Conservation (phyloP, 1,140 invertebrate genomes). For the Drosophila lowei region DNA sequence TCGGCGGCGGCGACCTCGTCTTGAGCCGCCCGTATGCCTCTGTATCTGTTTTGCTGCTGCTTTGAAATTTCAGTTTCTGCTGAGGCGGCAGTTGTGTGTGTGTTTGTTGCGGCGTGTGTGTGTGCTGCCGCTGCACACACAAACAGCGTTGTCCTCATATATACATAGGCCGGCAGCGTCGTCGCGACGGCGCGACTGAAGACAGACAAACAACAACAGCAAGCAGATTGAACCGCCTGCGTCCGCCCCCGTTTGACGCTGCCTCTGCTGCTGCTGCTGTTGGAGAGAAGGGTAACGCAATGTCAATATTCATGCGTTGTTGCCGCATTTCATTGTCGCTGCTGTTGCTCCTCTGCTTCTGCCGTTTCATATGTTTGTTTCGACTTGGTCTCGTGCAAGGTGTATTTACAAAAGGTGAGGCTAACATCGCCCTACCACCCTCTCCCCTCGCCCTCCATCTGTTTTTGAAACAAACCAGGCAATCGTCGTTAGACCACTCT, state of each 20-base stretch:
- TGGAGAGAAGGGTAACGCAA: conserved; percentile 55
- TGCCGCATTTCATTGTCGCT: conserved; percentile 71
- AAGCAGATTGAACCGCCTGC: conserved; percentile 55
- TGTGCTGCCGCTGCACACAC: conserved; percentile 46
- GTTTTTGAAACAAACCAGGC: too few species aligned
- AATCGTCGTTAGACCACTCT: not conserved
- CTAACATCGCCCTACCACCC: not conserved
- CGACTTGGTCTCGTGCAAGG: conserved; percentile 37
- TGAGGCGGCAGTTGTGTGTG: conserved; percentile 44
- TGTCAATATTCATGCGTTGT: conserved; percentile 80
- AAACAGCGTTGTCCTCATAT: conserved; percentile 19
- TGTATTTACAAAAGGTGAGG: too few species aligned
- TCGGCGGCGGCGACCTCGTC: conserved; percentile 48
- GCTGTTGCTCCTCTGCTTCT: conserved; percentile 27
- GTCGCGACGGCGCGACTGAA: conserved; percentile 42
- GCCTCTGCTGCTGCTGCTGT: conserved; percentile 5
- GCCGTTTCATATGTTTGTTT: conserved; percentile 59
- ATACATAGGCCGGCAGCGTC: conserved; percentile 59
- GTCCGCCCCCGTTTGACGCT: conserved; percentile 7
- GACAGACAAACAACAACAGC: conserved; percentile 59
- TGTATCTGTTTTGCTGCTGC: conserved; percentile 46
- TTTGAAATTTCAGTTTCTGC: conserved; percentile 75
- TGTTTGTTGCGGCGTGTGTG: conserved; percentile 9
- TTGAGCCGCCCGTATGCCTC: conserved; percentile 29
- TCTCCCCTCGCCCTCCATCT: not conserved